Base-by-base conservation (phyloP, 1,140 invertebrate genomes). In the Philotrypesis tridentata region DNA sequence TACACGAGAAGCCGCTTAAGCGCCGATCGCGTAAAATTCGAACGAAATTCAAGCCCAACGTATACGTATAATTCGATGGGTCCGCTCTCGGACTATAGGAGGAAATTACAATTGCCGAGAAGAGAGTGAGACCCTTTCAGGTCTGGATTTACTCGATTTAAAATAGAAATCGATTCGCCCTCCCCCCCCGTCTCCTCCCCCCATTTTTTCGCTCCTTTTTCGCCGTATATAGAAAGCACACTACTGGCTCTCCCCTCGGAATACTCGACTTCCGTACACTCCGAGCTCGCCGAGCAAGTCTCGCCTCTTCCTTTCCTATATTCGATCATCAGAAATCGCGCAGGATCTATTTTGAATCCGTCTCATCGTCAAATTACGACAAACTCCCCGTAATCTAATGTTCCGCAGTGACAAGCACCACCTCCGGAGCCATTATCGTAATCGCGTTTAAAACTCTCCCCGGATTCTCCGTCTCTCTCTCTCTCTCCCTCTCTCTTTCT, bases 291-390 rank as follows among this genome's bases (percentile, higher is more conserved):
- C 0, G 7, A 2, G 48, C 23, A n/a, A 29, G 67, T 25, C 17
- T 70, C 6, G 5, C 6, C 37, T 6, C 70, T 40, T 4, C n/a
- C 7, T 21, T 8, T 40, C 55, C 68, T 55, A 55, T 55, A 55
- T 55, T 55, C 48, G 48, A 55, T 73, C 60, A 25, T 74, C 60
- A 40, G 79, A 74, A 72, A 80, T 80, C 68, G 78, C 68, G 78
- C 14, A 40, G 78, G 21, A 55, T 75, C 63, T 37, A 81, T 68
- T 81, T 75, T 68, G 61, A 75, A 70, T 75, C 40, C 29, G 29
- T 68, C 63, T 81, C 72, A 76, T 81, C 63, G 40, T 55, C 72
- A 67, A 81, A 81, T 80, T 81, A 81, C 79, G 79, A 81, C 48
- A 81, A 81, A 82, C 74, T 70, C 65, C 1, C 29, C 33, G 48